Base-by-base conservation (phyloP, 2,113 vertebrate genomes). In the Pterocles gutturalis region DNA sequence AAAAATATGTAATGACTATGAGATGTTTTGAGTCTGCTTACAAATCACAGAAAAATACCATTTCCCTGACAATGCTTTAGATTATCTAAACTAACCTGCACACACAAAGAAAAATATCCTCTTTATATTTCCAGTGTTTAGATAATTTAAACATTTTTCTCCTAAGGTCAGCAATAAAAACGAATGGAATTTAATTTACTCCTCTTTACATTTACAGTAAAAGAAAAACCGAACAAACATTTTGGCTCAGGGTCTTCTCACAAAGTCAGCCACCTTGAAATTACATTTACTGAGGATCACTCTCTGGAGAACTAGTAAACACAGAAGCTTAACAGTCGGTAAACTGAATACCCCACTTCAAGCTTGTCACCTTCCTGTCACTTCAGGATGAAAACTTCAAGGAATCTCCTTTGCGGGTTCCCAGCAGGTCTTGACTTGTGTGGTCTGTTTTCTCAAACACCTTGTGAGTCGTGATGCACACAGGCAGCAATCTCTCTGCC, bases 241-340 rank as follows among this genome's bases (percentile, higher is more conserved):
- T 69, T 85, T 69, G 22, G 77, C 67, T 90, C n/a, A 65, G 34
- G 53, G 58, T n/a, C 36, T 69, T 64, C 58, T 57, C 0, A 2
- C 60, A n/a, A 82, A 71, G 16, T 38, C 22, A 73, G n/a, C 64
- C 38, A 82, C 78, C 70, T 83, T 77, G 84, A 95, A 96, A 96
- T 83, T 65, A 69, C 71, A 76, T 90, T 95, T 72, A 36, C n/a
- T 64, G 53, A 31, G 29, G 18, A 41, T 71, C 11, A 16, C 26
- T 84, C 81, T 94, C 61, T 55, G 49, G 66, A 93, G 73, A 19
- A 80, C 34, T 11, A 61, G 26, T 46, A 49, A 83, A 72, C 15
- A 66, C 1, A 53, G 7, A 46, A 38, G 58, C 25, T 22, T 91
- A 61, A 75, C 14, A 76, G 45, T 21, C 36, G 9, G 9, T 69